Conservation (phyloP, 2,888 invertebrate genomes). For the Adelphocoris suturalis region DNA sequence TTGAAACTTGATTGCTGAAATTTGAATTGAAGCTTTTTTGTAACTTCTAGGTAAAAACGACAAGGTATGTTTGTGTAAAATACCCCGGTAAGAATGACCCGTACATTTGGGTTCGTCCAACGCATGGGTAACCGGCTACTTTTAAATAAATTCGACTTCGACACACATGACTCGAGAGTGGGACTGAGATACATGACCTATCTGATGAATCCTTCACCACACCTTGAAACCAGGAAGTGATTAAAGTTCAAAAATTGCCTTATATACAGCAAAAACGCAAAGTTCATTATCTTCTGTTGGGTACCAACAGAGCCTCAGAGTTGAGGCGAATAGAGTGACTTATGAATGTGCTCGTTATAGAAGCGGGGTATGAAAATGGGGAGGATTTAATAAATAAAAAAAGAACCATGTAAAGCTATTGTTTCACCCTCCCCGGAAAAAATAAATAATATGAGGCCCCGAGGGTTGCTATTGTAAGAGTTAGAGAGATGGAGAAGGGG, state of each 20-base stretch:
- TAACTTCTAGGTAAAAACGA: too few species aligned
- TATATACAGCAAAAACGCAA: too few species aligned
- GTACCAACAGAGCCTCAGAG: neutral
- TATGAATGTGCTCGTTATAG: constrained; percentile 27
- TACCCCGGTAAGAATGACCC: too few species aligned
- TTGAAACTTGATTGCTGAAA: too few species aligned
- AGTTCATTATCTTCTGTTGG: constrained; percentile 1
- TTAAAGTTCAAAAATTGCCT: neutral
- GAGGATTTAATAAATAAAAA: constrained; percentile 48
- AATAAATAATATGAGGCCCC: constrained; percentile 50
- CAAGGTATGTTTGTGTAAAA: too few species aligned
- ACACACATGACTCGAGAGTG: neutral
- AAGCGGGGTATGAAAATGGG: neutral
- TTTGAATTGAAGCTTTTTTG: too few species aligned
- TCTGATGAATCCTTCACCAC: neutral
- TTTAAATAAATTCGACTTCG: neutral
- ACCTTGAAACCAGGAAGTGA: neutral
- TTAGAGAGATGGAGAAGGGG: neutral
- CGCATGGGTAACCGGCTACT: too few species aligned
- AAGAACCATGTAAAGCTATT: constrained; percentile 43
- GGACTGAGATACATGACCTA: neutral
- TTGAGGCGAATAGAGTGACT: neutral
- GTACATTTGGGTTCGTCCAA: too few species aligned
- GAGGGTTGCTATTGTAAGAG: constrained; percentile 8
- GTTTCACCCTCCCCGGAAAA: constrained; percentile 42